phyloP scores from a whole-genome alignment of 2,797 vertebrate genomes.

The Phaenicophaeus curvirostris region DNA sequence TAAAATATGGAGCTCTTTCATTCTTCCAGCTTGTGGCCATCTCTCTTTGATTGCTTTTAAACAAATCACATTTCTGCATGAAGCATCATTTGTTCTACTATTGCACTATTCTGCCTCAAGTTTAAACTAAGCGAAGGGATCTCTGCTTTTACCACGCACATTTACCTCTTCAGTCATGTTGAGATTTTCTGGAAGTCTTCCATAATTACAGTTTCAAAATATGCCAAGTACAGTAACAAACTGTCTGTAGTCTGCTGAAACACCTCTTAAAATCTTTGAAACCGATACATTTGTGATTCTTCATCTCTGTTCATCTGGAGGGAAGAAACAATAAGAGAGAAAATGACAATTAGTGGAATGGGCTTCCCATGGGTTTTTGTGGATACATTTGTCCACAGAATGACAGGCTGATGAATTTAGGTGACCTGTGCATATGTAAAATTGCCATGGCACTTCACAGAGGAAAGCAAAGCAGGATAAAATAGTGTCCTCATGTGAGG shows the following conservation, averaged over 20 bases:
- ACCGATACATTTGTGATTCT: neutral
- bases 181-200: neutral
- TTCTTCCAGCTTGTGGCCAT: neutral
- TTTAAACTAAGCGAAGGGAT: neutral
- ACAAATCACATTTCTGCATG: neutral
- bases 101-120: neutral
- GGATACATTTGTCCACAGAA: neutral
- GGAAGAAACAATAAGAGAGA: neutral
- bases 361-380: neutral
- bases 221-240: neutral
- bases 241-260: neutral
- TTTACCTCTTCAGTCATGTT: neutral
- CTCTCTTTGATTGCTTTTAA: neutral
- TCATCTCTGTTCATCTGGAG: neutral
- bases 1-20: neutral
- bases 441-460: neutral
- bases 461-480: neutral
- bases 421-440: neutral
- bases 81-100: neutral
- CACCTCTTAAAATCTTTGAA: neutral
- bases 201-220: neutral
- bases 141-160: neutral
- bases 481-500: rapidly evolving
- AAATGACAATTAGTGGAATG: neutral
- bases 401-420: neutral